Evolutionary conservation across 2,113 vertebrate species (phyloP).

Genomic region (Chrysochloris asiatica): DNA sequence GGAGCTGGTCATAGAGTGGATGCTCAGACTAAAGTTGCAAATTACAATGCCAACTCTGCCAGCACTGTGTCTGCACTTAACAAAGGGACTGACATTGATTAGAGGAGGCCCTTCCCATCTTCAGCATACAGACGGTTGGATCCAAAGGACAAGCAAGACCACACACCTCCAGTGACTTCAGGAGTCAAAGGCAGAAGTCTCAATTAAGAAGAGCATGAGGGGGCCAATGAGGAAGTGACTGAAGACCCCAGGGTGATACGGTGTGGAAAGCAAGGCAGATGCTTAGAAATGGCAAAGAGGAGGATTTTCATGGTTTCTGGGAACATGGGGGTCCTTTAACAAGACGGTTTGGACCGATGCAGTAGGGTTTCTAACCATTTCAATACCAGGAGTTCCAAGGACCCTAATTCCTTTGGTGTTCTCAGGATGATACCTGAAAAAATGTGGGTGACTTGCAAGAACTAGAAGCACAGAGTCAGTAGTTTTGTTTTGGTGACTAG

Average conservation of each 20-base stretch:
- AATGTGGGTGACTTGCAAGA: background rate
- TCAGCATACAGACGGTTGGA: background rate
- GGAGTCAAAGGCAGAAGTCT: background rate
- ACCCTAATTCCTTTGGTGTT: background rate
- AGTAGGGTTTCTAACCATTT: background rate
- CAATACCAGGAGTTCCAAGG: background rate
- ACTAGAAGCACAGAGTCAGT: accelerated
- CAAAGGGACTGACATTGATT: background rate
- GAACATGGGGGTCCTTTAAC: background rate
- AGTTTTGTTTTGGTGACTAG: background rate
- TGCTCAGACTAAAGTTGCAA: background rate
- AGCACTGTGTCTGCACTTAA: background rate
- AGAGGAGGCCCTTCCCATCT: background rate
- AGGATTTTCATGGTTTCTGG: background rate
- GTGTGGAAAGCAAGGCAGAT: background rate
- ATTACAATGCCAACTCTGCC: background rate
- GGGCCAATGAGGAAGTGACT: too few species aligned
- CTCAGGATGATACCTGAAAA: background rate
- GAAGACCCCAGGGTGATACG: background rate
- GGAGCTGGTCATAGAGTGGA: background rate
- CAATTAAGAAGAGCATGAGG: background rate
- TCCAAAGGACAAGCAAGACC: background rate
- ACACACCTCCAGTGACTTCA: background rate
- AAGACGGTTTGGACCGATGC: background rate
- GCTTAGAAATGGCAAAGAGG: background rate